Conservation (phyloP, 2,888 invertebrate genomes). For the Lepetodrilus schrolli region DNA sequence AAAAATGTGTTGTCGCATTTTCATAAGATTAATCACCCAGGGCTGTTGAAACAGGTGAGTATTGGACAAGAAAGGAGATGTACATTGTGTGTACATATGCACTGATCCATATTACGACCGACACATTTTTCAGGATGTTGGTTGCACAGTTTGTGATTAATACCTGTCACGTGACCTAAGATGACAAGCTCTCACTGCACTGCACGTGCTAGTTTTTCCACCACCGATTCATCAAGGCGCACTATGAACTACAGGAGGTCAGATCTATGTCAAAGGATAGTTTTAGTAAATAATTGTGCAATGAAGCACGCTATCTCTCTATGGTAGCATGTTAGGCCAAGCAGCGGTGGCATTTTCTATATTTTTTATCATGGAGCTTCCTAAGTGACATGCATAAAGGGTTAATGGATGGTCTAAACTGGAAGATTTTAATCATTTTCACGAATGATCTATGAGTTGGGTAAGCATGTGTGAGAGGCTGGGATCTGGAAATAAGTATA, state of each 20-base stretch:
- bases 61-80: slow-evolving; percentile 7
- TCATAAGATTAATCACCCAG: slow-evolving; percentile 2
- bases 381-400: background rate
- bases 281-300: slow-evolving; percentile 21
- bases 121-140: background rate
- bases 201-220: slow-evolving; percentile 4
- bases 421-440: slow-evolving; percentile 15
- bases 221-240: background rate
- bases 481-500: slow-evolving; percentile 28
- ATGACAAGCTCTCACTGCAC: background rate
- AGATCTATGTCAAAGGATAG: background rate
- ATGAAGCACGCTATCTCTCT: background rate
- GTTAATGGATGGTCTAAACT: background rate
- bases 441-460: slow-evolving; percentile 22
- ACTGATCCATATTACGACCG: background rate
- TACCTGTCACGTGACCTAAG: background rate
- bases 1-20: background rate
- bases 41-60: background rate
- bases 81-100: background rate
- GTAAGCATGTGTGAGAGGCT: background rate
- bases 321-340: background rate
- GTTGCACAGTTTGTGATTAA: slow-evolving; percentile 1
- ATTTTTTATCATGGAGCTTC: background rate
- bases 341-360: background rate
- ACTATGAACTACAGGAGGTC: background rate